Percentiles rank a stretch among this genome's conserved stretches.
Evolutionary conservation across 2,113 vertebrate genomes (phyloP).

Genomic region (Tachysurus vachellii): DNA sequence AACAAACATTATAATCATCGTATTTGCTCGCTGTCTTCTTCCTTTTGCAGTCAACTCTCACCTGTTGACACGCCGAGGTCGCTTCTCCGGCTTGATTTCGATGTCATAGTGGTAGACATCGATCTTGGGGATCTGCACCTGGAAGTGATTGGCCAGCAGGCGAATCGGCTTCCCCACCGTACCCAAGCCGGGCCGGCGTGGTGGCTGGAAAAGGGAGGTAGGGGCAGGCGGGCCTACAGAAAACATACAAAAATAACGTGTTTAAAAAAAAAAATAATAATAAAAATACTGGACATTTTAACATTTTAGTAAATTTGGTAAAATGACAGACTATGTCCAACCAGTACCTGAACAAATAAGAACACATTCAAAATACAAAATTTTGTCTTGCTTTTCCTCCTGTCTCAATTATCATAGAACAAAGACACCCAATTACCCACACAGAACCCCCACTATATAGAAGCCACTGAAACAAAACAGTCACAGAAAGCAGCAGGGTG

Average conservation of each 20-base stretch:
- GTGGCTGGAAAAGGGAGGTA: conserved; percentile 92
- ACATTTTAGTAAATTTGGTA: neutral
- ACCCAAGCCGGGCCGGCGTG: conserved; percentile 93
- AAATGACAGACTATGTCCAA: neutral
- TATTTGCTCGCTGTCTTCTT: neutral
- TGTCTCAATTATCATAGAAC: conserved; percentile 7
- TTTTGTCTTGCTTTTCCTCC: neutral
- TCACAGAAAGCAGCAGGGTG: conserved; percentile 63
- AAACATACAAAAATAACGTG: neutral
- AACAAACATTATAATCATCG: neutral
- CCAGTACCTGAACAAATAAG: neutral
- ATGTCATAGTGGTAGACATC: conserved; percentile 99
- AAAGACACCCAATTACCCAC: conserved; percentile 40
- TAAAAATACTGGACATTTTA: neutral
- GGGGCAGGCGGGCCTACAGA: conserved; percentile 84
- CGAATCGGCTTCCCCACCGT: conserved; percentile 98
- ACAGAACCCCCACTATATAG: conserved; percentile 54
- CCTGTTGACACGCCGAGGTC: conserved; percentile 97
- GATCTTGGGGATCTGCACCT: conserved; percentile 99
- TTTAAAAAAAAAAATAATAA: neutral
- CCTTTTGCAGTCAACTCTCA: conserved; percentile 59
- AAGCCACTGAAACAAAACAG: conserved; percentile 65
- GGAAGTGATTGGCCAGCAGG: conserved; percentile 97
- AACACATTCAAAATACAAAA: neutral
- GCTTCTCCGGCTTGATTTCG: conserved; percentile 99